A percentile compares a stretch with the other conserved stretches of the same genome.
Conservation (phyloP, 2,797 vertebrate species). For the Characodon lateralis region DNA sequence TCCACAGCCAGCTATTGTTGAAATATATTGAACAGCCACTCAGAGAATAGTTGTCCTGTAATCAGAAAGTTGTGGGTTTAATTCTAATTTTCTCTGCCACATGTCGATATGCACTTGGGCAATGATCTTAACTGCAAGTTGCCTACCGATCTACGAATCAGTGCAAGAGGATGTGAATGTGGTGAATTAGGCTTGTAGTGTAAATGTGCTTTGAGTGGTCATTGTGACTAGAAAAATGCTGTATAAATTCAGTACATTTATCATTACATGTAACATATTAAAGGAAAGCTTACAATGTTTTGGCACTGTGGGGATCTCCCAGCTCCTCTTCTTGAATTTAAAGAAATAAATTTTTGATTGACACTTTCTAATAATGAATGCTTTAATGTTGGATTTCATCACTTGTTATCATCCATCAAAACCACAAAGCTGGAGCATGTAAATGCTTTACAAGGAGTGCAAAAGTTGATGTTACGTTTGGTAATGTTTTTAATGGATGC, state of each 20-base stretch:
- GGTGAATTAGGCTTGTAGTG: background rate
- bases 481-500: conserved; percentile 7
- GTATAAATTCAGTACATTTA: background rate
- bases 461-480: conserved; percentile 13
- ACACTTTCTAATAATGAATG: background rate
- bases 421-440: background rate
- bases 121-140: background rate
- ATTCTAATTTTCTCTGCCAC: background rate
- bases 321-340: background rate
- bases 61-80: background rate
- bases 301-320: background rate
- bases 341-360: background rate
- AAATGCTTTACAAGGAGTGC: background rate
- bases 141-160: background rate
- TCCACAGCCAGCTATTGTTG: background rate
- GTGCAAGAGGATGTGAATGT: background rate
- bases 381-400: background rate
- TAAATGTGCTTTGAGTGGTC: background rate
- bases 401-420: conserved; percentile 4
- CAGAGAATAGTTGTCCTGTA: background rate
- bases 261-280: background rate
- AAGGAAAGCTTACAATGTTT: too few species aligned
- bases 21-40: background rate
- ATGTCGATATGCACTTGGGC: background rate
- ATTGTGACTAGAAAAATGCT: background rate